phyloP scores from a whole-genome alignment of 2,113 vertebrate genomes.

The Neomonachus schauinslandi region DNA sequence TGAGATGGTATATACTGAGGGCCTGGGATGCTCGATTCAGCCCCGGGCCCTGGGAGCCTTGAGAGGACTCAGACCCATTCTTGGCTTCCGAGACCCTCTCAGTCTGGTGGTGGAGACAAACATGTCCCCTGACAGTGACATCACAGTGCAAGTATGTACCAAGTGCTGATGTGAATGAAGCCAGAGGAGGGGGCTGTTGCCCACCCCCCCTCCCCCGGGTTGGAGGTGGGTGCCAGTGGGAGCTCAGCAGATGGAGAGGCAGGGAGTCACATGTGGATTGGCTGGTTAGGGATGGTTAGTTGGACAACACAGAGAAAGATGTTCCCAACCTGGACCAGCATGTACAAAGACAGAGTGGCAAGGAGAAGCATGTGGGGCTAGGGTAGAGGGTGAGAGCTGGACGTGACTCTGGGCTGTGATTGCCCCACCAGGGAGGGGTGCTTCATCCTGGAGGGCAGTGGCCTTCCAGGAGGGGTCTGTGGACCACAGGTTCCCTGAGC shows the following conservation, averaged over 20 bases:
- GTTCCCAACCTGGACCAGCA: background rate
- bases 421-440: background rate
- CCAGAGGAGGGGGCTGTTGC: background rate
- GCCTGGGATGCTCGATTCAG: background rate
- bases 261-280: background rate
- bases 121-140: background rate
- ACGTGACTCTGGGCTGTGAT: background rate
- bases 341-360: background rate
- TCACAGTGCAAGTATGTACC: background rate
- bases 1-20: background rate
- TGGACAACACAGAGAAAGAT: background rate
- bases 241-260: background rate
- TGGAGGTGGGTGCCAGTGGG: background rate
- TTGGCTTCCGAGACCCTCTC: background rate
- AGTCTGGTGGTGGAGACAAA: background rate
- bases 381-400: background rate
- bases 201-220: too few relatives aligned
- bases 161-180: background rate
- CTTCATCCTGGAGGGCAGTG: background rate
- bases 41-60: background rate
- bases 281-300: background rate
- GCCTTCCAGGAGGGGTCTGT: background rate
- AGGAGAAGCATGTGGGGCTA: background rate
- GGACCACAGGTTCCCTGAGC: background rate
- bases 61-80: background rate